These are phyloP conservation scores for Balaenoptera acutorostrata DNA, from an alignment of 2,113 vertebrate genomes.

Conservation along the genomic window DNA sequence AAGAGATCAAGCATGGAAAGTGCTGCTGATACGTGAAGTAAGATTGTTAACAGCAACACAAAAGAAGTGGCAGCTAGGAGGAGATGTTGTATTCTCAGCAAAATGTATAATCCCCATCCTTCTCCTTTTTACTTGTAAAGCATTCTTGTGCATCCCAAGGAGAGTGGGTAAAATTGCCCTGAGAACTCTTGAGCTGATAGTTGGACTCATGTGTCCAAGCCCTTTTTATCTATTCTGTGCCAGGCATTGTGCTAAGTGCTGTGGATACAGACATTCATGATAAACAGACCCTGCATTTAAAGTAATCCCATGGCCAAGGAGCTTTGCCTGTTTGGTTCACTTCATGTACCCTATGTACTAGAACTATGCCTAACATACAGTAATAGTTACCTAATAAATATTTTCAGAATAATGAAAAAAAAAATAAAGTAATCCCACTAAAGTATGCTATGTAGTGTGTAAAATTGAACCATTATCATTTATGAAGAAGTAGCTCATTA, in stretches of 20 bases:
- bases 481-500: background rate
- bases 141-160: background rate
- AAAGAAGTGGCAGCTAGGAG: background rate
- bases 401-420: no score
- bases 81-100: background rate
- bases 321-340: no score
- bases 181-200: background rate
- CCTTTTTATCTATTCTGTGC: background rate
- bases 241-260: background rate
- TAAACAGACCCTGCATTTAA: background rate
- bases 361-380: no score
- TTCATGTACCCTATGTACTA: no score
- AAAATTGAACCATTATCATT: background rate
- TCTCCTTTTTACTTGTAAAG: background rate
- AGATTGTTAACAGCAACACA: background rate
- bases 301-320: background rate
- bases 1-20: background rate
- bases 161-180: background rate
- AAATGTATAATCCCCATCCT: background rate
- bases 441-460: background rate
- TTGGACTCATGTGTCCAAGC: background rate
- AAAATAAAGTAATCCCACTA: background rate
- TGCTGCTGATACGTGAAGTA: background rate
- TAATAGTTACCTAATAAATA: no score
- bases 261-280: background rate